Conservation (phyloP, 2,113 vertebrate genomes). For the Mystacornis crossleyi region DNA sequence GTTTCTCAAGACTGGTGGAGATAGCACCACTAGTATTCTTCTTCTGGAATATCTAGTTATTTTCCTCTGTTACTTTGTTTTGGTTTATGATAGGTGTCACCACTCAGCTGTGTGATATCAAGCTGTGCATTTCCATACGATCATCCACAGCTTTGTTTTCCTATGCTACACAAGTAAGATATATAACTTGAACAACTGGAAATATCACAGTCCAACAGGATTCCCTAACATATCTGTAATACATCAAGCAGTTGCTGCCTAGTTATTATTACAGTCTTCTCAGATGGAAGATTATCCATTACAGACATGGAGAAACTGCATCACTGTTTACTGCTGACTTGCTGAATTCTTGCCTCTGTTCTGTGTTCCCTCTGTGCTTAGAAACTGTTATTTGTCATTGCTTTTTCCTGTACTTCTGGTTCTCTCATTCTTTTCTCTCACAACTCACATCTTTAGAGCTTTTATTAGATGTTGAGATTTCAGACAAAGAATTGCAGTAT, state of each 20-base stretch:
- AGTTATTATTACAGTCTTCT: neutral
- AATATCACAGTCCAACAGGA: slow-evolving; percentile 23
- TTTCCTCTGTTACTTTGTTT: neutral
- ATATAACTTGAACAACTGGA: slow-evolving; percentile 17
- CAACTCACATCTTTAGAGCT: neutral
- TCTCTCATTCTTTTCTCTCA: neutral
- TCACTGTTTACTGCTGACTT: neutral
- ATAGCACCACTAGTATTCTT: neutral
- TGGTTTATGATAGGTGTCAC: neutral
- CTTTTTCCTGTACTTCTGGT: neutral
- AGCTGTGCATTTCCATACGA: neutral
- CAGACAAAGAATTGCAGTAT: neutral
- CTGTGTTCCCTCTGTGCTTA: neutral
- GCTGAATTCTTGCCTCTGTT: neutral
- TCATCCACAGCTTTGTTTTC: neutral
- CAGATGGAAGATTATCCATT: neutral
- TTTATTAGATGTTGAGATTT: neutral
- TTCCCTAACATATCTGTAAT: neutral
- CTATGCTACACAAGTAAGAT: neutral
- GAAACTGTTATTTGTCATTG: neutral
- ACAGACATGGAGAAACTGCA: neutral
- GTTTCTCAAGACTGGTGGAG: neutral
- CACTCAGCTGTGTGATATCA: neutral
- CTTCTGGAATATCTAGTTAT: neutral
- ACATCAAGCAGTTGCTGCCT: neutral